Percentiles rank a stretch among this genome's conserved stretches.
These are phyloP conservation scores for Loxodonta africana DNA, from an alignment of 2,113 vertebrate species.

Conservation along the genomic window DNA sequence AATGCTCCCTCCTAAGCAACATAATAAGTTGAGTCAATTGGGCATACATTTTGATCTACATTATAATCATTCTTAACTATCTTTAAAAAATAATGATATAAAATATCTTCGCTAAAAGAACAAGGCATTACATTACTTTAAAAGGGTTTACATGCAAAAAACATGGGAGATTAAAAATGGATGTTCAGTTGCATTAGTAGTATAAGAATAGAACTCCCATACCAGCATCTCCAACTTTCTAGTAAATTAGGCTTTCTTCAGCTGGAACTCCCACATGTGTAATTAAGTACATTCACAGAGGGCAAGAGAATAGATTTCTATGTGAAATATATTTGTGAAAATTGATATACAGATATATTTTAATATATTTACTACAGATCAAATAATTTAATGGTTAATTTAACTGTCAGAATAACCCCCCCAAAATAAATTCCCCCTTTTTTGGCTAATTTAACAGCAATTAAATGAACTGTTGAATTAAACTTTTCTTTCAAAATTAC, in stretches of 20 bases:
- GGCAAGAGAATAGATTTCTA: slow-evolving; percentile 32
- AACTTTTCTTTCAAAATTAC: background rate
- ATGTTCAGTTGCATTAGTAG: background rate
- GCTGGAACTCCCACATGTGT: slow-evolving; percentile 32
- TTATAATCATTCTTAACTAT: background rate
- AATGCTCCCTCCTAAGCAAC: background rate
- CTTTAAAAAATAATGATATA: background rate
- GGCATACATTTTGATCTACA: background rate
- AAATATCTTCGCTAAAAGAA: background rate
- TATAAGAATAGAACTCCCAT: slow-evolving; percentile 40
- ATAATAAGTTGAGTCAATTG: background rate
- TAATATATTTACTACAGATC: slow-evolving; percentile 50
- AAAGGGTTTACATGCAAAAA: background rate
- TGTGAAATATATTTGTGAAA: slow-evolving; percentile 59
- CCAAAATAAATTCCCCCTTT: background rate
- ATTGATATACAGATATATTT: slow-evolving; percentile 45
- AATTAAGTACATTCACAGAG: slow-evolving; percentile 47
- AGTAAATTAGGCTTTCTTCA: slow-evolving; percentile 66
- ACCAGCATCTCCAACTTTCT: slow-evolving; percentile 16
- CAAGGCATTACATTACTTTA: background rate
- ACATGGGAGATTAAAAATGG: background rate
- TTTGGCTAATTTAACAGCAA: slow-evolving; percentile 66
- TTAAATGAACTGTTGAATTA: slow-evolving; percentile 42
- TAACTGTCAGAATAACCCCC: background rate
- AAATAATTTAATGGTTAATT: slow-evolving; percentile 64